Base-by-base conservation (phyloP, 2,797 vertebrate species). In the Neopelma chrysocephalum region DNA sequence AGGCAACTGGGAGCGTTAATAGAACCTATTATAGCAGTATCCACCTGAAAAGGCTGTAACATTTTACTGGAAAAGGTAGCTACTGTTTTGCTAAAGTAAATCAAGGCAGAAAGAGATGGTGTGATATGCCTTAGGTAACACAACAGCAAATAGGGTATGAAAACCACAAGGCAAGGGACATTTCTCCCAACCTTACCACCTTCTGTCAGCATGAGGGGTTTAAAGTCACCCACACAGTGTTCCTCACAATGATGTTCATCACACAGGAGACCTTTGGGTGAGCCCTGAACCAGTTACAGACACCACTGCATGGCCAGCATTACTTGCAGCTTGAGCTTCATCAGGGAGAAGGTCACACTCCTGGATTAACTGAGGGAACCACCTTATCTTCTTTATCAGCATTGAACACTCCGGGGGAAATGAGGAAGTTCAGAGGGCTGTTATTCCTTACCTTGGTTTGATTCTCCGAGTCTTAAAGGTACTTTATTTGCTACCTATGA, bases 111-210 rank as follows among this genome's bases (percentile, higher is more conserved):
- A 80, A 66, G n/a, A 70, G 13, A 18, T 50, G 5, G 17, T 54
- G 31, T 45, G 43, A 51, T 66, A 47, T 20, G 32, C 22, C 5
- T 82, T 29, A 62, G 11, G n/a, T 64, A 40, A 70, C 15, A 58
- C 3, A 66, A 15, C 11, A 66, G 5, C 12, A 73, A 62, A 66
- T 3, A 62, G 15, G 10, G 0, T 26, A 36, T 62, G 69, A 87
- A 85, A 82, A 69, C 5, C 19, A 54, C 16, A 57, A 60, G 22
- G 27, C 2, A 5, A 6, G 1, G 9, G 6, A 86, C 4, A 57
- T 45, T 77, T 81, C 36, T 64, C 40, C 16, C 40, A 82, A 1
- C 1, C 2, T 26, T n/a, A 6, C 6, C 3, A 0, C 18, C n/a
- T 72, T 54, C 38, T 45, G 8, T 27, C 47, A 71, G 25, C 16